Base-by-base conservation (phyloP, 2,888 invertebrate species). In the Trichopria drosophilae region DNA sequence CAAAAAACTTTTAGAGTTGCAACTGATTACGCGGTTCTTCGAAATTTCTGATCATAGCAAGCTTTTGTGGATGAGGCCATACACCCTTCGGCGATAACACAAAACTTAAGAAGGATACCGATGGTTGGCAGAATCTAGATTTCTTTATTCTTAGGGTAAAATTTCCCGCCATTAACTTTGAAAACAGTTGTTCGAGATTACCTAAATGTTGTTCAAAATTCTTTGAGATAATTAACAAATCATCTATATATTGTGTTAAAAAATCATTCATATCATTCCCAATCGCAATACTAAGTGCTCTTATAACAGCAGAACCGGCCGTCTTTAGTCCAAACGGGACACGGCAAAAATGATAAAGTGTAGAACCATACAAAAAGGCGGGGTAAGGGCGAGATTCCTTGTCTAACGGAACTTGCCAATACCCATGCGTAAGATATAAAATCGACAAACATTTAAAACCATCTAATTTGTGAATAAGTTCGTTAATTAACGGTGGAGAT, bases 201-300 rank as follows among this genome's bases (percentile, higher is more conserved):
- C 10, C 1, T 12, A 37, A 7, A 19, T 41, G 24, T 52, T 42
- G 13, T 24, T 47, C 12, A 22, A 45, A 45, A 42, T 45, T 47
- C 32, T 6, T 16, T 0, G 19, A 36, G 1, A 20, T 48, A 10
- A 12, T 13, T 36, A 75, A 76, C 44, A 26, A 34, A 22, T 18
- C 26, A 39, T 45, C 18, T 10, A 40, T 23, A 16, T 39, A 45
- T 12, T 6, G 19, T 4, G 40, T 12, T 10, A 13, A 3, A 41
- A 18, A 46, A n/a, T 18, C 6, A 7, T 13, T 23, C 3, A 7
- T 12, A 76, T 73, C 1, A 77, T 77, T 7, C 58, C 19, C 9
- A n/a, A n/a, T n/a, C n/a, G n/a, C n/a, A n/a, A n/a, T n/a, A n/a
- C n/a, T n/a, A n/a, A n/a, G n/a, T n/a, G n/a, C n/a, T n/a, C n/a